phyloP scores from a whole-genome alignment of 2,113 vertebrate species.

The Lichenostomus cassidix region DNA sequence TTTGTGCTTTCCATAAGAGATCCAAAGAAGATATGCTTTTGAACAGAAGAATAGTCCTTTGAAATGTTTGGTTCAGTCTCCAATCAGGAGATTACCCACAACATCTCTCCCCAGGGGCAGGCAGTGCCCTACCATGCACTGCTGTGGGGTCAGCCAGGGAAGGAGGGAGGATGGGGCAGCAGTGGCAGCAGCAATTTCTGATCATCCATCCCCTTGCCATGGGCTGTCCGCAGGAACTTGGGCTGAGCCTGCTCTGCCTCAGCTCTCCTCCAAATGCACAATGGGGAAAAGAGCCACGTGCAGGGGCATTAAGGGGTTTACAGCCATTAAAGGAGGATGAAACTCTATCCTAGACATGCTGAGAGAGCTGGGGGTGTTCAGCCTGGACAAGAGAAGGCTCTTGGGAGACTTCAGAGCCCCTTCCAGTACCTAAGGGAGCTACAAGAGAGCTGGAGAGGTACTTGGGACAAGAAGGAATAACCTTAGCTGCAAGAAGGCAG shows the following conservation, averaged over 20 bases:
- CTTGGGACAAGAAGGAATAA: not conserved
- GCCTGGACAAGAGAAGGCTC: not conserved
- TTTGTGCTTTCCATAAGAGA: not conserved
- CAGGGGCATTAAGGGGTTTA: not conserved
- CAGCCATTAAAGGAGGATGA: not conserved
- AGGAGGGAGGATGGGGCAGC: not conserved
- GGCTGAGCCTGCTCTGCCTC: not conserved
- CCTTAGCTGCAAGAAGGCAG: not conserved
- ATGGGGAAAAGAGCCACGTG: not conserved
- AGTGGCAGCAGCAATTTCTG: not conserved
- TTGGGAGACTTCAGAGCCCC: not conserved
- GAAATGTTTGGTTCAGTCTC: not conserved
- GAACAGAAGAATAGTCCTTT: not conserved
- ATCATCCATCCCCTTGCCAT: not conserved
- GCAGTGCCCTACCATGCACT: fast-evolving
- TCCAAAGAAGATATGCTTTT: not conserved
- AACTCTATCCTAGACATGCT: not conserved
- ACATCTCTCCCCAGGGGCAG: not conserved
- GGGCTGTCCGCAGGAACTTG: not conserved
- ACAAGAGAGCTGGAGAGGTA: not conserved
- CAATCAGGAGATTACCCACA: not conserved
- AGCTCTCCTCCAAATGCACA: not conserved
- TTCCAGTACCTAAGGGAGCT: not conserved
- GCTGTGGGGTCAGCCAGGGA: not conserved
- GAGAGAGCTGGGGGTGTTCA: not conserved